A percentile compares a stretch with the other conserved stretches of the same genome.
phyloP scores from a whole-genome alignment of 2,797 vertebrate species.

The Aplochiton taeniatus region DNA sequence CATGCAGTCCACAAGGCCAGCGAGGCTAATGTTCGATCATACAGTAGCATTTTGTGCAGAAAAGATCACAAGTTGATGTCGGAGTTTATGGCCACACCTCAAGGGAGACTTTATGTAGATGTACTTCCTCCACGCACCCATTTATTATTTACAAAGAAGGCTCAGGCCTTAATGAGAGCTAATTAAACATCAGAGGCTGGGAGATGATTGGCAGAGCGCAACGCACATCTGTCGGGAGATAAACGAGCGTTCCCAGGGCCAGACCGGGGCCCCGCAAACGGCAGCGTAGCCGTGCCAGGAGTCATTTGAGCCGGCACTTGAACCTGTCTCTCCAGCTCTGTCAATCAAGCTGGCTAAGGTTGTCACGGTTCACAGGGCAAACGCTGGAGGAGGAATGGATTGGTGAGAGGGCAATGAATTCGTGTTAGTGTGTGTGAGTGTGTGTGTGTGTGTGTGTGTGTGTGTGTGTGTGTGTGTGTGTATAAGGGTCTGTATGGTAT shows the following conservation, averaged over 20 bases:
- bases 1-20: neutral
- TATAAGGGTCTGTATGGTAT: conserved; percentile 1
- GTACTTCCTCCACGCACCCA: conserved; percentile 57
- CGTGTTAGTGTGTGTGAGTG: neutral
- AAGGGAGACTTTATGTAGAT: conserved; percentile 63
- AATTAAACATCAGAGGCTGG: conserved; percentile 71
- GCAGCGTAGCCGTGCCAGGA: conserved; percentile 13
- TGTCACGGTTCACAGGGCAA: conserved; percentile 66
- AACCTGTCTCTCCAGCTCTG: conserved; percentile 68
- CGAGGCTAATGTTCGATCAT: conserved; percentile 37
- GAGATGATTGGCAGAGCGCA: conserved; percentile 73
- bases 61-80: conserved; percentile 49
- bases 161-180: conserved; percentile 69
- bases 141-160: conserved; percentile 75
- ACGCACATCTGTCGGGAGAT: conserved; percentile 71
- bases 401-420: neutral
- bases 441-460: conserved; percentile 13
- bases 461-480: conserved; percentile 1
- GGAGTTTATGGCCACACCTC: conserved; percentile 55
- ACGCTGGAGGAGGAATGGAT: conserved; percentile 33
- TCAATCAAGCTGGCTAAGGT: conserved; percentile 67
- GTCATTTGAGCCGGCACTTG: conserved; percentile 59
- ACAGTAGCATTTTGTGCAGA: conserved; percentile 34
- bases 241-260: conserved; percentile 20
- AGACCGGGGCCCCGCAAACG: conserved; percentile 25